These are phyloP conservation scores for Chrysaora quinquecirrha DNA, from an alignment of 30 jellyfish, hydroid and myxozoan species.

Conservation along the genomic window DNA sequence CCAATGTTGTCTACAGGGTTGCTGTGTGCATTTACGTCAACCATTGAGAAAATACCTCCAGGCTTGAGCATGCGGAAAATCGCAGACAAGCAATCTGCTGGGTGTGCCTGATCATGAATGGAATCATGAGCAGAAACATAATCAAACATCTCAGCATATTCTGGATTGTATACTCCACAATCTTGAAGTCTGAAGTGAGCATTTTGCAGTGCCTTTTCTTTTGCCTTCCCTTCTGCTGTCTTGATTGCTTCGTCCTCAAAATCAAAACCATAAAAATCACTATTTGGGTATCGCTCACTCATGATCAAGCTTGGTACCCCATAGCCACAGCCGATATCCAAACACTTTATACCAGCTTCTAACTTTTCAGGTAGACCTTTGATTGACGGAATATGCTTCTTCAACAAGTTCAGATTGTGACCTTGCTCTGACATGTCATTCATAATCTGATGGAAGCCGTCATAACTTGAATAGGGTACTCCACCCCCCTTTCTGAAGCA, in stretches of 20 bases:
- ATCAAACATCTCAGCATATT: conserved; percentile 19
- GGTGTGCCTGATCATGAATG: conserved; percentile 55
- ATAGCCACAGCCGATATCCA: conserved; percentile 59
- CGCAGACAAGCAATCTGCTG: conserved; percentile 7
- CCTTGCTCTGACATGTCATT: conserved; percentile 25
- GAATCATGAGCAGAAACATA: conserved; percentile 43
- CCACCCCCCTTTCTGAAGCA: conserved; percentile 71
- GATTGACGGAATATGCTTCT: conserved; percentile 28
- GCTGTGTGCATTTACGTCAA: conserved; percentile 45
- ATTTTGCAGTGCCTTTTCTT: conserved; percentile 11
- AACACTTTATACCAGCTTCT: conserved; percentile 18
- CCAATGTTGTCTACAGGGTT: conserved; percentile 52
- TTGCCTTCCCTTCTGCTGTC: conserved; percentile 28
- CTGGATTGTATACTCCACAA: background rate
- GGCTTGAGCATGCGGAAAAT: conserved; percentile 31
- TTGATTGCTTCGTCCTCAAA: conserved; percentile 26
- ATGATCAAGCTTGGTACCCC: conserved; percentile 38
- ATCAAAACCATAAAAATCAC: conserved; percentile 39
- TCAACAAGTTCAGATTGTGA: conserved; percentile 20
- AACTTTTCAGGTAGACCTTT: conserved; percentile 41
- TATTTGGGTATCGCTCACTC: conserved; percentile 39
- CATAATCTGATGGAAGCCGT: conserved; percentile 41
- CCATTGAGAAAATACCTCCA: conserved; percentile 46
- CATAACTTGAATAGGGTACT: conserved; percentile 35
- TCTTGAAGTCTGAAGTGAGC: conserved; percentile 28